Percentiles rank a stretch among this genome's conserved stretches.
phyloP scores from a whole-genome alignment of 2,113 vertebrate species.

The Heptranchias perlo region DNA sequence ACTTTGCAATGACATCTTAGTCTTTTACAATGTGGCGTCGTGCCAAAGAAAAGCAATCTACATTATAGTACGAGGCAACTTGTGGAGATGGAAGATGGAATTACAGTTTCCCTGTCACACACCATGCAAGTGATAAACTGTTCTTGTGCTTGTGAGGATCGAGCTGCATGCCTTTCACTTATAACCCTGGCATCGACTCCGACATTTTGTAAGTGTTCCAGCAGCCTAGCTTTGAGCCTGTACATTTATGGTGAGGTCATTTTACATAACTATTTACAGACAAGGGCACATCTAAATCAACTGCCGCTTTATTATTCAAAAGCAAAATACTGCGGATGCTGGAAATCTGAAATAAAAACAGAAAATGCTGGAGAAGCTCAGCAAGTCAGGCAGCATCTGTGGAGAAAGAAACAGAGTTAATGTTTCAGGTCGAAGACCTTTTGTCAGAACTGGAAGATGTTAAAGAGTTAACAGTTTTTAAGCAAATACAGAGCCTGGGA shows the following conservation, averaged over 20 bases:
- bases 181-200: not conserved
- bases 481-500: too few relatives aligned
- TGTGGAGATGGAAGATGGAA: not conserved
- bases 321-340: too few relatives aligned
- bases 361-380: too few relatives aligned
- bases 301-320: not conserved
- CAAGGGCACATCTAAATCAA: not conserved
- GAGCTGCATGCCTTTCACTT: not conserved
- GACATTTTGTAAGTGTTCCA: not conserved
- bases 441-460: too few relatives aligned
- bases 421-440: too few relatives aligned
- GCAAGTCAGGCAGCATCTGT: too few relatives aligned
- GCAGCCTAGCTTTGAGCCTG: not conserved
- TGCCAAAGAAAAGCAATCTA: not conserved
- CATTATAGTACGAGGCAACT: not conserved
- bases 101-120: not conserved
- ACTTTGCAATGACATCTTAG: constrained; percentile 9
- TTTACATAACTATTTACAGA: constrained; percentile 12
- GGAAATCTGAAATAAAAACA: too few relatives aligned
- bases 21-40: not conserved
- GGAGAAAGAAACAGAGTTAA: too few relatives aligned
- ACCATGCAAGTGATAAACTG: not conserved
- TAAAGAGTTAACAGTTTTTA: too few relatives aligned
- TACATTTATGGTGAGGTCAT: constrained; percentile 27
- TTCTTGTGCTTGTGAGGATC: not conserved